Percentiles rank a stretch among this genome's conserved stretches.
Evolutionary conservation across 35 echinoderm and acorn worm species (phyloP).

Genomic region (Ophiothrix spiculata): DNA sequence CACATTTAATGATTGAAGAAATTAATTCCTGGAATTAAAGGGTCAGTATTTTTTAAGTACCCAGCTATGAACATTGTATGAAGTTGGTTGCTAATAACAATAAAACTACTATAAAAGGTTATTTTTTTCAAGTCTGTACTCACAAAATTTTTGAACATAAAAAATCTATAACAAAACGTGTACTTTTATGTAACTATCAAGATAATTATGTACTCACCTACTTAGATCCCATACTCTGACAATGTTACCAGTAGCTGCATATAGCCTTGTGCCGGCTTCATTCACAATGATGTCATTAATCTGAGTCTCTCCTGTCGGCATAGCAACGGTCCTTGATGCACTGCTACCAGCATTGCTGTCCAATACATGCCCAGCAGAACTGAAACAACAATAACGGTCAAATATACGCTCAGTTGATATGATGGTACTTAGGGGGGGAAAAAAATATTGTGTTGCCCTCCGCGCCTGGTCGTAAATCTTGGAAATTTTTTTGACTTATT

Average conservation of each 20-base stretch:
- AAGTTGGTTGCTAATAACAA: no score
- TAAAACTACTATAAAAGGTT: no score
- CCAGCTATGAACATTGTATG: no score
- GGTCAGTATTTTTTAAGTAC: no score
- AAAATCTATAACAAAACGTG: neutral
- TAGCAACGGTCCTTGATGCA: slow-evolving; percentile 53
- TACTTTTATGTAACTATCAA: neutral
- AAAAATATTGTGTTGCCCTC: neutral
- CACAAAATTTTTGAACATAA: neutral
- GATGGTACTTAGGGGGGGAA: neutral
- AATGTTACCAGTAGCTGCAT: slow-evolving; percentile 84
- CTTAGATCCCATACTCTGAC: slow-evolving; percentile 93
- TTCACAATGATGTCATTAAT: slow-evolving; percentile 92
- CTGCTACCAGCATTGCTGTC: slow-evolving; percentile 67
- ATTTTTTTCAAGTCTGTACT: neutral
- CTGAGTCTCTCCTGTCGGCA: slow-evolving; percentile 77
- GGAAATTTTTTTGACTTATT: no score
- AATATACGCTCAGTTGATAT: no score
- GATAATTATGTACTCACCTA: slow-evolving; percentile 48
- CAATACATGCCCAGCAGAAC: slow-evolving; percentile 78
- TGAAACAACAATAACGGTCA: no score
- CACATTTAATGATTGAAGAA: no score
- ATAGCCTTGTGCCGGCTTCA: slow-evolving; percentile 69
- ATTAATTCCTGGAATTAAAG: no score
- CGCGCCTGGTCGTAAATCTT: no score